These are phyloP conservation scores for Dunckerocampus dactyliophorus DNA, from an alignment of 2,113 vertebrate species.

Conservation along the genomic window DNA sequence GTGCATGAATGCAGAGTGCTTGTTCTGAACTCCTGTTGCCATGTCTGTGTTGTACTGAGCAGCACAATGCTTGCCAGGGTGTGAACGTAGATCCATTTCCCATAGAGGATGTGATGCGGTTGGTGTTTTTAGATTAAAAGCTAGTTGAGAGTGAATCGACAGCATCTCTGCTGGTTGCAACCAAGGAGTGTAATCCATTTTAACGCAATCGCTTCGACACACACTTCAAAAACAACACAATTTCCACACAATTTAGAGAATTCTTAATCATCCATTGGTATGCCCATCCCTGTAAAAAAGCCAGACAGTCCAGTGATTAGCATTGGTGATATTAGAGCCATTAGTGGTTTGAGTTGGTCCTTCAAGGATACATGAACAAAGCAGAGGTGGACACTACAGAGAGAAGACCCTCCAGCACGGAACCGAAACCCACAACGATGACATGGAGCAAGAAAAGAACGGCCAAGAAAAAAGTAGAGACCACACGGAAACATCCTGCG, in stretches of 20 bases:
- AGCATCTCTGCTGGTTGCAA: too few relatives aligned
- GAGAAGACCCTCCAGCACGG: conserved; percentile 32
- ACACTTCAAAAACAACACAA: too few relatives aligned
- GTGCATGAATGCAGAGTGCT: too few relatives aligned
- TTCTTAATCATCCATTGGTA: neutral
- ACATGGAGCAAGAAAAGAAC: conserved; percentile 19
- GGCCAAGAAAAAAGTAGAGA: conserved; percentile 31
- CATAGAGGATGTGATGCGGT: too few relatives aligned
- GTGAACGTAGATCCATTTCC: too few relatives aligned
- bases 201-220: too few relatives aligned
- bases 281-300: neutral
- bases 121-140: too few relatives aligned
- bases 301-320: conserved; percentile 1
- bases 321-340: neutral
- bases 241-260: neutral
- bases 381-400: conserved; percentile 23
- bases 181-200: too few relatives aligned
- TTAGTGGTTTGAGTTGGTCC: conserved; percentile 11
- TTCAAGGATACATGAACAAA: conserved; percentile 3
- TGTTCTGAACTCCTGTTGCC: too few relatives aligned
- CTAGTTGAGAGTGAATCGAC: too few relatives aligned
- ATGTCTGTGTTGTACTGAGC: too few relatives aligned
- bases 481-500: conserved; percentile 56
- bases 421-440: conserved; percentile 37
- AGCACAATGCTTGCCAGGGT: too few relatives aligned